Percentiles rank a stretch among this genome's conserved stretches.
Conservation (phyloP, 1,140 invertebrate species). For the Oscheius sp. region DNA sequence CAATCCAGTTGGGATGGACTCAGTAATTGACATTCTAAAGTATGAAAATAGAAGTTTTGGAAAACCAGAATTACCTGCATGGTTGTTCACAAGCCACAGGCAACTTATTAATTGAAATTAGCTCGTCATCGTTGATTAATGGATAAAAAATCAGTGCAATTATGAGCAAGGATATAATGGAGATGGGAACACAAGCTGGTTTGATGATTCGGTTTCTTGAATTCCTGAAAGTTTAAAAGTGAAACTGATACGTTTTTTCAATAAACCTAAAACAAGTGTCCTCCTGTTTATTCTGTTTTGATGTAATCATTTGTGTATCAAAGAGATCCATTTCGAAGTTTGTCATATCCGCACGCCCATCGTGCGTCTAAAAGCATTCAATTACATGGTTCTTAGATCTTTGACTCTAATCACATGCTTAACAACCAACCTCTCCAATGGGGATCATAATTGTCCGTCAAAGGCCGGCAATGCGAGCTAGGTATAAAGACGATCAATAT, state of each 20-base stretch:
- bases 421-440: conserved; percentile 31
- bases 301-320: conserved; percentile 47
- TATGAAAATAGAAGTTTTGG: conserved; percentile 36
- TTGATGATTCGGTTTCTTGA: conserved; percentile 51
- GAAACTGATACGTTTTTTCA: background rate
- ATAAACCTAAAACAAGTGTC: conserved; percentile 47
- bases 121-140: conserved; percentile 49
- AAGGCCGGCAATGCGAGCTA: background rate
- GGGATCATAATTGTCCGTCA: conserved; percentile 20
- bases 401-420: background rate
- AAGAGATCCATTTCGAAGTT: conserved; percentile 58
- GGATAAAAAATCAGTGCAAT: conserved; percentile 56
- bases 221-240: background rate
- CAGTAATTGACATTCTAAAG: conserved; percentile 49
- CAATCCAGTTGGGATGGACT: conserved; percentile 56
- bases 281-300: conserved; percentile 44
- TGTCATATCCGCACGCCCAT: conserved; percentile 59
- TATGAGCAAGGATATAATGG: conserved; percentile 53
- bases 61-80: conserved; percentile 43
- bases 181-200: conserved; percentile 55
- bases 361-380: conserved; percentile 48
- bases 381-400: background rate
- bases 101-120: conserved; percentile 35
- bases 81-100: conserved; percentile 34
- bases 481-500: conserved; percentile 8